Evolutionary conservation across 1,140 invertebrate genomes (phyloP).

Genomic region (Diachasma alloeum): DNA sequence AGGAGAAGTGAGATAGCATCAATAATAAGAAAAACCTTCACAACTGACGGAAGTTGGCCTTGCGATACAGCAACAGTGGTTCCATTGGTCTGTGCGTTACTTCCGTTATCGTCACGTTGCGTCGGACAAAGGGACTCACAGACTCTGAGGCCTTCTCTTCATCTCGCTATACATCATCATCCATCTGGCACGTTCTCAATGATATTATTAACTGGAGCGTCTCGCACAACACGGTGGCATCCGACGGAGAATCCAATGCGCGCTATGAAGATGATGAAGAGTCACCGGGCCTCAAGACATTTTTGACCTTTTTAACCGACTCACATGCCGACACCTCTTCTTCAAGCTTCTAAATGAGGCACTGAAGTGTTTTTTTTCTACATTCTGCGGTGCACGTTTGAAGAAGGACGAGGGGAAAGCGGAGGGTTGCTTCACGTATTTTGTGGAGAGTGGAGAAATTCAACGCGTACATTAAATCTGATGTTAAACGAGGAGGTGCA

Average conservation of each 20-base stretch:
- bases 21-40: not conserved
- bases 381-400: not conserved
- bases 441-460: not conserved
- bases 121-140: not conserved
- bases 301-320: not conserved
- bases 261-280: not conserved
- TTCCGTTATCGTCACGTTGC: not conserved
- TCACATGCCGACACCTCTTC: not conserved
- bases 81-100: not conserved
- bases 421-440: not conserved
- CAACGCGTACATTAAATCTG: not conserved
- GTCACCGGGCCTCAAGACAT: not conserved
- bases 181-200: constrained; percentile 25
- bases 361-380: not conserved
- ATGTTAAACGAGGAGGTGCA: not conserved
- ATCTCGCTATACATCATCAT: not conserved
- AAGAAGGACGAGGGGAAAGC: not conserved
- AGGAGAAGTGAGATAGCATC: not conserved
- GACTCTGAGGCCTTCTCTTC: constrained; percentile 9
- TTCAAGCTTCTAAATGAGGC: not conserved
- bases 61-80: not conserved
- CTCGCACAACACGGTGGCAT: not conserved
- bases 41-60: not conserved
- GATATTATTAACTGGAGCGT: constrained; percentile 19
- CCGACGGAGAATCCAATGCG: not conserved